Conservation (phyloP, 2,113 vertebrate species). For the Ptychochromis oligacanthus region DNA sequence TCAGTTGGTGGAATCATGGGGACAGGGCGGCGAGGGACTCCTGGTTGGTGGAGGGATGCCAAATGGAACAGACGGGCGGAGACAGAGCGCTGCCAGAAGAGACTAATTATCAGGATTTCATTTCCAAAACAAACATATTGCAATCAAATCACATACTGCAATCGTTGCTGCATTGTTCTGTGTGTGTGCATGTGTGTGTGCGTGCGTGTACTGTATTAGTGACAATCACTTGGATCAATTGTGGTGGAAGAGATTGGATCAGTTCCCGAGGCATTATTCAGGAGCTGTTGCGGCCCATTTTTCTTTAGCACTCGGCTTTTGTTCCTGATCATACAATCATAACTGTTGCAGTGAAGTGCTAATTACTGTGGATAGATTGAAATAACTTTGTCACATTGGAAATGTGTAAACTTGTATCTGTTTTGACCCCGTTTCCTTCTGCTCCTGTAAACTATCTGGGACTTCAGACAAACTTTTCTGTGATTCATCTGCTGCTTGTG, state of each 20-base stretch:
- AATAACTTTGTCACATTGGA: conserved; percentile 38
- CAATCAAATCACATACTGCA: conserved; percentile 79
- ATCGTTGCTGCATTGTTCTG: conserved; percentile 68
- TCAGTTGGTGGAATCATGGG: conserved; percentile 52
- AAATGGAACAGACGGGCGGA: conserved; percentile 71
- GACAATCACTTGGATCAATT: conserved; percentile 64
- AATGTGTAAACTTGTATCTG: conserved; percentile 27
- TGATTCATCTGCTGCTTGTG: background rate
- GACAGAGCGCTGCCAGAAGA: conserved; percentile 65
- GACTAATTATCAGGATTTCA: conserved; percentile 75
- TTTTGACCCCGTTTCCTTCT: conserved; percentile 25
- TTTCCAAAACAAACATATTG: conserved; percentile 79
- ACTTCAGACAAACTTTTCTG: conserved; percentile 37
- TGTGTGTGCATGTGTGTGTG: conserved; percentile 16
- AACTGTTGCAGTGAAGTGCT: conserved; percentile 38
- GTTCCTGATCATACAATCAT: conserved; percentile 35
- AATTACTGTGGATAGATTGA: conserved; percentile 38
- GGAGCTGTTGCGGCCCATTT: conserved; percentile 23
- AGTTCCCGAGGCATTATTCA: conserved; percentile 40
- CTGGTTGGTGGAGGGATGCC: conserved; percentile 68
- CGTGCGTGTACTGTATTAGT: conserved; percentile 25
- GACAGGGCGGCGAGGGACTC: conserved; percentile 56
- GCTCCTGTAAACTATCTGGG: conserved; percentile 6
- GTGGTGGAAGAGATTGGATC: conserved; percentile 51
- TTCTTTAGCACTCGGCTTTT: conserved; percentile 38